phyloP scores from a whole-genome alignment of 2,113 vertebrate genomes.

The Otolemur garnettii region DNA sequence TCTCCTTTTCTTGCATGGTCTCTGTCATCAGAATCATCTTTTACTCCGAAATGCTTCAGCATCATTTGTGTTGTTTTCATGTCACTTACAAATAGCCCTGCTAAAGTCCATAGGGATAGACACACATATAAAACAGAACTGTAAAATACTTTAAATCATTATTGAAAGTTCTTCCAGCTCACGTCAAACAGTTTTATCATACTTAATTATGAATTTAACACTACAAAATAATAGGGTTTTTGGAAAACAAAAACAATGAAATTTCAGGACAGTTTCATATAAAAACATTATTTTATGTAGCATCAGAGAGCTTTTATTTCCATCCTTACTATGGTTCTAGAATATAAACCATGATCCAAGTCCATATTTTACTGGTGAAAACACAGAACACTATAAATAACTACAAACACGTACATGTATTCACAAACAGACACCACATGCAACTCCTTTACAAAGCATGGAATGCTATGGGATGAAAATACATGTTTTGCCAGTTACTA shows the following conservation, averaged over 20 bases:
- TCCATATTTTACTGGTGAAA: neutral
- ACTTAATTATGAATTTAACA: neutral
- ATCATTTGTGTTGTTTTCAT: constrained; percentile 54
- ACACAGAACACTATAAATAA: constrained; percentile 18
- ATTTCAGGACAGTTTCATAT: neutral
- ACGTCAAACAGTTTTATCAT: constrained; percentile 20
- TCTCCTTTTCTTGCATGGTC: neutral
- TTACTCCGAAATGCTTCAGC: neutral
- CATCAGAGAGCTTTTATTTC: constrained; percentile 17
- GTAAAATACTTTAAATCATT: neutral
- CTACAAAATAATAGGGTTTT: constrained; percentile 6
- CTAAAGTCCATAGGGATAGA: neutral
- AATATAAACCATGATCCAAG: neutral
- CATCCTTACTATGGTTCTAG: neutral
- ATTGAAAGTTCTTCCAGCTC: constrained; percentile 18
- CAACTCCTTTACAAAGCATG: neutral
- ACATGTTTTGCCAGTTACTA: neutral
- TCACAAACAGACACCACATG: neutral
- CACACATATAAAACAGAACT: constrained; percentile 1
- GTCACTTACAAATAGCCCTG: constrained; percentile 13
- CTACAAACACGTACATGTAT: neutral
- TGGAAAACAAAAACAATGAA: neutral
- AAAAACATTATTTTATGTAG: neutral
- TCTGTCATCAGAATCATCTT: constrained; percentile 21
- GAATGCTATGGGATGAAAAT: neutral